Conservation (phyloP, 2,113 vertebrate species). For the Pionites leucogaster region DNA sequence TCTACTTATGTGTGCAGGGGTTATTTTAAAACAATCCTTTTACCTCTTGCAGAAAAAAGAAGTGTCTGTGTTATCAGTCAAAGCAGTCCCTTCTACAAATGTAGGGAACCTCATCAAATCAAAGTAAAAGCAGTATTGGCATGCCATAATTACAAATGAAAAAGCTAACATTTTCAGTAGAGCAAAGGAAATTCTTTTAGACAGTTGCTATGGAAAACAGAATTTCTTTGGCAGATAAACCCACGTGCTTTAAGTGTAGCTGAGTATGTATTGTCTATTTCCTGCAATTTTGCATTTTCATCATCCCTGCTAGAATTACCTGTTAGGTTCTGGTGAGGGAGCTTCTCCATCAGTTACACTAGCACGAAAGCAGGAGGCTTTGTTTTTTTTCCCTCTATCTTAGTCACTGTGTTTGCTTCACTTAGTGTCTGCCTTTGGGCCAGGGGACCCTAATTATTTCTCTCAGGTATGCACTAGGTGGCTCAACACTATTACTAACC, state of each 20-base stretch:
- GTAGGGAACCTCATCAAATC: not conserved
- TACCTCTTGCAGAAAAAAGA: not conserved
- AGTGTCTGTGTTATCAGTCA: not conserved
- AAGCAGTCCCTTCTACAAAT: not conserved
- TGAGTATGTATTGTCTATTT: not conserved
- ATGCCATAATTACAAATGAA: not conserved
- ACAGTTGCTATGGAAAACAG: not conserved
- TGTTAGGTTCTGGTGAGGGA: not conserved
- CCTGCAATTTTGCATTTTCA: not conserved
- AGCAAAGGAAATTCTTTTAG: not conserved
- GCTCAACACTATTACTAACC: not conserved
- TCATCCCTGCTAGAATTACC: not conserved
- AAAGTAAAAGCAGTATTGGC: not conserved
- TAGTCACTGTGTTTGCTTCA: not conserved
- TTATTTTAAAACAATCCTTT: not conserved
- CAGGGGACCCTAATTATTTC: not conserved
- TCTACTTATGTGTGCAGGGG: not conserved
- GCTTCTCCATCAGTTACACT: not conserved
- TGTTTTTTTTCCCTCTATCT: not conserved
- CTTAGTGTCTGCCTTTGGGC: not conserved
- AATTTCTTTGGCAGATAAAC: not conserved
- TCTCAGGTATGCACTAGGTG: not conserved
- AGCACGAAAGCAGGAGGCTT: not conserved
- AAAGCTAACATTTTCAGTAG: not conserved
- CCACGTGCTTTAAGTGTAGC: rapidly evolving